Conservation (phyloP, 2,113 vertebrate genomes). For the Talpa occidentalis region DNA sequence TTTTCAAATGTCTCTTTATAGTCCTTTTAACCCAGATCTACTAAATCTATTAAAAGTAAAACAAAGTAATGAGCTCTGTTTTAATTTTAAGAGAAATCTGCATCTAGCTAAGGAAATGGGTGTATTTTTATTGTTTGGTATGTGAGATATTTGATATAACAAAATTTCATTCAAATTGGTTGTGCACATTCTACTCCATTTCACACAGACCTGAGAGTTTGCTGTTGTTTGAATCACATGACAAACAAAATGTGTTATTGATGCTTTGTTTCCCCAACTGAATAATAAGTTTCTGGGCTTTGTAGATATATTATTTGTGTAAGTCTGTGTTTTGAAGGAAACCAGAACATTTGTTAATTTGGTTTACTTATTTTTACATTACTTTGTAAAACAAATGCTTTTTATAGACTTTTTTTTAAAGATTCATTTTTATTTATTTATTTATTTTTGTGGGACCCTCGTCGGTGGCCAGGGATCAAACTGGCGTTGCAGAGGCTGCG, state of each 20-base stretch:
- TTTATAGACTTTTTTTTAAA: not conserved
- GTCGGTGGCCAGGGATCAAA: too few relatives aligned
- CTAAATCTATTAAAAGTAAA: slow-evolving; percentile 8
- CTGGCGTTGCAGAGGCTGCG: too few relatives aligned
- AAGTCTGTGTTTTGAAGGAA: slow-evolving; percentile 18
- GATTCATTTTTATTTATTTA: too few relatives aligned
- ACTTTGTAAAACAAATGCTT: slow-evolving; percentile 44
- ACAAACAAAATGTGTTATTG: not conserved
- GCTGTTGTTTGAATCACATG: not conserved
- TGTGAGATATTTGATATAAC: not conserved
- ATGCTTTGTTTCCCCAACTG: not conserved
- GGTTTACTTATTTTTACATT: slow-evolving; percentile 36
- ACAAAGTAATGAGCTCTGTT: not conserved
- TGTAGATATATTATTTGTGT: not conserved
- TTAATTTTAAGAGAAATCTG: not conserved
- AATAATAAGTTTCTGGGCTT: slow-evolving; percentile 19
- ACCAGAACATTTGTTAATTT: slow-evolving; percentile 50
- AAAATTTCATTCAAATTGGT: not conserved
- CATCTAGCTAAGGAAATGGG: not conserved
- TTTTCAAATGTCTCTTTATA: slow-evolving; percentile 16
- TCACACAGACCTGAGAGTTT: not conserved
- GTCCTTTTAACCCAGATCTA: not conserved
- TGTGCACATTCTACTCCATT: not conserved
- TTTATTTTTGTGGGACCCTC: too few relatives aligned
- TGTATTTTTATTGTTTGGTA: not conserved